phyloP scores from a whole-genome alignment of 2,888 invertebrate species.

The Monopis laevigella region DNA sequence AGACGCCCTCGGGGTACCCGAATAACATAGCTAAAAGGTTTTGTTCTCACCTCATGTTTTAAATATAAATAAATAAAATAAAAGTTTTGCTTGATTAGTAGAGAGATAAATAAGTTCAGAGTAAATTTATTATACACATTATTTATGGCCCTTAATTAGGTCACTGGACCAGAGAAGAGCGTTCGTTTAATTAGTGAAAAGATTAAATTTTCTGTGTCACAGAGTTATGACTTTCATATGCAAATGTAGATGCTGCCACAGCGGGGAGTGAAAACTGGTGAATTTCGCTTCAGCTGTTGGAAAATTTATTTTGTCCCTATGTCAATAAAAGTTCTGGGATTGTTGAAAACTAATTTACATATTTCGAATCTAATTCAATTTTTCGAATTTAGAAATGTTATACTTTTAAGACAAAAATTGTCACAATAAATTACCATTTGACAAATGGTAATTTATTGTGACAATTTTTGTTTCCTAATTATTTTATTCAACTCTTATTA shows the following conservation, averaged over 20 bases:
- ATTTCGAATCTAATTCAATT: conserved; percentile 10
- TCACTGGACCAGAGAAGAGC: conserved; percentile 30
- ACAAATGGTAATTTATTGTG: no score
- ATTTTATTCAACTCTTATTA: no score
- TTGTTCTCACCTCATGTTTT: no score
- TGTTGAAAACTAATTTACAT: conserved; percentile 9
- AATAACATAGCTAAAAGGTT: no score
- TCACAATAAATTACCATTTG: no score
- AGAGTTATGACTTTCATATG: conserved; percentile 56
- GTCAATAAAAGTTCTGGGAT: conserved; percentile 9
- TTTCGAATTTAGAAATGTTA: neutral
- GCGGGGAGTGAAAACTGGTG: neutral
- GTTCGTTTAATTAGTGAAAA: conserved; percentile 51
- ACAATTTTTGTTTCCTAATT: no score
- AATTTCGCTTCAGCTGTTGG: conserved; percentile 5
- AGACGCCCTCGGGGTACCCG: no score
- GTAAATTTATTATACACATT: no score
- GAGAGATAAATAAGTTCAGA: no score
- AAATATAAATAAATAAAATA: no score
- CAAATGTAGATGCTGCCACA: conserved; percentile 30
- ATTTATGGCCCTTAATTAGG: conserved; percentile 30
- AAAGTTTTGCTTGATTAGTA: no score
- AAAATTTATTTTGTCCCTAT: conserved; percentile 12
- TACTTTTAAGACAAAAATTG: no score
- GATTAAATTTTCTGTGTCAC: conserved; percentile 56